Base-by-base conservation (phyloP, 1,140 invertebrate genomes). In the Condylostylus longicornis region DNA sequence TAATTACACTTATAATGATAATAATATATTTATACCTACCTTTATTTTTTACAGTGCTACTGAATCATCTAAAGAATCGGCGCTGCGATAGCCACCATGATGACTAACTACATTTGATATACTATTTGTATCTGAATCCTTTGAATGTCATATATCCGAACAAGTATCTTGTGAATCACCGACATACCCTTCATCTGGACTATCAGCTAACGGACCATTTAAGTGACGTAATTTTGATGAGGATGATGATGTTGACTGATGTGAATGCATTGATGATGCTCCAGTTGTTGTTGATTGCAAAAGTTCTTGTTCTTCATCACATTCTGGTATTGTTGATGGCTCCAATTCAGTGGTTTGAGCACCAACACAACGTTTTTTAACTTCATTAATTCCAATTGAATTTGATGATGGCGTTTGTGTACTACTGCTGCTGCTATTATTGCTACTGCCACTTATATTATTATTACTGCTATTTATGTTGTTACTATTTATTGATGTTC, bases 141-240 rank as follows among this genome's bases (percentile, higher is more conserved):
- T 19, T 18, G 35, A 41, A 31, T 53, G 69, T 72, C 70, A 72
- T 56, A 70, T 72, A 46, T 72, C 69, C 47, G 68, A 67, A 34
- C 52, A n/a, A n/a, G n/a, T 54, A 54, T 65, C 65, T 30, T 60
- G 58, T 5, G 58, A 71, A 51, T 86, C 82, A 18, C 82, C 82
- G 29, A 82, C 82, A 54, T 86, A 88, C 2, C 83, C 83, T 54
- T 88, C 83, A 54, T 88, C 83, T 5, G 82, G 82, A 54, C 82
- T 85, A 46, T 87, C 82, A 3, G 78, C 75, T 43, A 80, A 68
- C n/a, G 71, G 68, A 39, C 71, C 77, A 39, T 62, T 65, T 14
- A 53, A 44, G 35, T 53, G 54, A 38, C 45, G 53, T 8, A 61
- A 43, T 43, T 56, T 58, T n/a, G 42, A 40, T 18, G 49, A 38